Evolutionary conservation across 2,797 vertebrate species (phyloP).

Genomic region (Tamandua tetradactyla): DNA sequence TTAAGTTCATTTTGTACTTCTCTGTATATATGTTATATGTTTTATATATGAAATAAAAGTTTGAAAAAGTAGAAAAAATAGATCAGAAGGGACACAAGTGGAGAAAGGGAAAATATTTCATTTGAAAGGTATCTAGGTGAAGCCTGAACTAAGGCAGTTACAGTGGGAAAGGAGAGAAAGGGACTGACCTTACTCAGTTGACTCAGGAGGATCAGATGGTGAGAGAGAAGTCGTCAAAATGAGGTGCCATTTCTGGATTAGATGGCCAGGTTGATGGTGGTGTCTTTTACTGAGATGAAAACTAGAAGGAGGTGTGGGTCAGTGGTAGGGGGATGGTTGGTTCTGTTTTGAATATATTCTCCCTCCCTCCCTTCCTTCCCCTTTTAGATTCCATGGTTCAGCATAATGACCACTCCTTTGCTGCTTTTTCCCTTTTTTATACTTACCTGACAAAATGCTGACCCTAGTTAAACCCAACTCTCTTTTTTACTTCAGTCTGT

Average conservation of each 20-base stretch:
- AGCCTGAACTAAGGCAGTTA: background rate
- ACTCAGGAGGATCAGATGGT: background rate
- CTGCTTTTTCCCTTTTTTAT: conserved; percentile 21
- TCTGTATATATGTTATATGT: too few species aligned
- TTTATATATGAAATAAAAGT: too few species aligned
- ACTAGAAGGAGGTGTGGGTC: background rate
- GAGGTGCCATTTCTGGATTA: background rate
- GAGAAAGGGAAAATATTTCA: conserved; percentile 12
- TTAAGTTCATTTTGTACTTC: too few species aligned
- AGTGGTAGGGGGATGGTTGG: background rate
- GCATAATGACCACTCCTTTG: background rate
- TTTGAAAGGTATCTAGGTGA: background rate
- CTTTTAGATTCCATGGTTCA: background rate
- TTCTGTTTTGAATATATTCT: background rate
- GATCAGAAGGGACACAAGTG: background rate
- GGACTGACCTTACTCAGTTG: background rate
- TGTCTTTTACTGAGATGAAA: background rate
- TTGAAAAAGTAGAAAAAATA: background rate
- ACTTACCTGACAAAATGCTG: background rate
- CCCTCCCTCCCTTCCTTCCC: background rate
- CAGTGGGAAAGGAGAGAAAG: background rate
- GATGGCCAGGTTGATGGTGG: background rate
- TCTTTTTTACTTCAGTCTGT: background rate
- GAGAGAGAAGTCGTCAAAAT: background rate
- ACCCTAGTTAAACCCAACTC: background rate